phyloP scores from a whole-genome alignment of 2,888 invertebrate species.

The Diabrotica balteata region DNA sequence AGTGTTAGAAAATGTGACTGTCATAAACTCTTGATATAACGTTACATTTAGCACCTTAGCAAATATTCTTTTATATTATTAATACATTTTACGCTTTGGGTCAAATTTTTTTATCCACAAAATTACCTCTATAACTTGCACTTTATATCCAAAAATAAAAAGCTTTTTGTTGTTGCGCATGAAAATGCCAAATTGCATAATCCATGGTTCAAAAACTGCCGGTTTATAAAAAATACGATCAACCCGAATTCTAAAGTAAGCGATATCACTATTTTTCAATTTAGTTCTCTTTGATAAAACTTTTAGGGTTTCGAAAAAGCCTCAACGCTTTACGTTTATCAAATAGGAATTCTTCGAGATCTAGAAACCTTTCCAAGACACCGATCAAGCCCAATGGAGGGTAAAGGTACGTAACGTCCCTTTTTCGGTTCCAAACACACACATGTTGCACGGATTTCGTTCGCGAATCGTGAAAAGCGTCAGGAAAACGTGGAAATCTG shows the following conservation, averaged over 20 bases:
- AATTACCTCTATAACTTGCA: no score
- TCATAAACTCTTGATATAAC: no score
- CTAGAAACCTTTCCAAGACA: conserved; percentile 10
- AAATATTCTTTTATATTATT: no score
- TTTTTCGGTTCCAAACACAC: conserved; percentile 11
- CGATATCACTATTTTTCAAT: conserved; percentile 12
- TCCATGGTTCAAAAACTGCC: no score
- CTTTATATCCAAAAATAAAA: no score
- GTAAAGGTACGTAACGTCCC: background rate
- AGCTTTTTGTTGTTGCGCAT: no score
- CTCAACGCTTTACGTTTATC: background rate
- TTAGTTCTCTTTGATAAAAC: conserved; percentile 4
- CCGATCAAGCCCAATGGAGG: conserved; percentile 13
- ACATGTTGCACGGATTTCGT: conserved; percentile 17
- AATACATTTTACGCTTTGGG: no score
- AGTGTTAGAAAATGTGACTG: no score
- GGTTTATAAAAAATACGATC: no score
- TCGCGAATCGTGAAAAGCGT: conserved; percentile 5
- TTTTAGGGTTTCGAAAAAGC: conserved; percentile 4
- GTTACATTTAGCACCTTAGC: no score
- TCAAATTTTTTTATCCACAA: no score
- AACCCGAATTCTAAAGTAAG: background rate
- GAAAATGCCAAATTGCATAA: no score
- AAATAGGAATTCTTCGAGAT: conserved; percentile 7
- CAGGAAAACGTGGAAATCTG: conserved; percentile 20